Conservation (phyloP, 2,797 vertebrate species). For the Sebastes taczanowskii region DNA sequence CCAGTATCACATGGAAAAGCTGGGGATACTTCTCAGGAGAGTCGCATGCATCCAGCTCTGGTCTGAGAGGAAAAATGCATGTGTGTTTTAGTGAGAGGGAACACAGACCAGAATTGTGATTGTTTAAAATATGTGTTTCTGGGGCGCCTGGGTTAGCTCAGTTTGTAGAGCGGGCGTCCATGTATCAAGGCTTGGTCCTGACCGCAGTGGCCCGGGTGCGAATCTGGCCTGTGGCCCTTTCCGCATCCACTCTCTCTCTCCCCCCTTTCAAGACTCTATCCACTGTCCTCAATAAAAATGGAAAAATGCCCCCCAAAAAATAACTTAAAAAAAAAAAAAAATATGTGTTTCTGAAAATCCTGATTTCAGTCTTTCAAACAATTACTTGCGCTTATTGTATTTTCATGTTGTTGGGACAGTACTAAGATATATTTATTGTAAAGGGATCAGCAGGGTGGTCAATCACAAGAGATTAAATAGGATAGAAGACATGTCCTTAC, state of each 20-base stretch:
- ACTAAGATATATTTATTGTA: not conserved
- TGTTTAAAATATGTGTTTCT: not conserved
- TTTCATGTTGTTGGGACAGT: not conserved
- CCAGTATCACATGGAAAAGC: slow-evolving; percentile 94
- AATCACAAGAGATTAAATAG: not conserved
- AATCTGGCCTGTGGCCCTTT: too few species aligned
- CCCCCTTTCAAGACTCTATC: too few species aligned
- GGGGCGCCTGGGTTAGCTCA: too few species aligned
- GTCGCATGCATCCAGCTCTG: slow-evolving; percentile 96
- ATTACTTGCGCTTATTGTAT: not conserved
- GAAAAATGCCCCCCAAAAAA: too few species aligned
- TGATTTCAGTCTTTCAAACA: not conserved
- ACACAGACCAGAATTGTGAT: not conserved
- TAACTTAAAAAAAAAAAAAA: not conserved
- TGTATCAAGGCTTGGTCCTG: too few species aligned
- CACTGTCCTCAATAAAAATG: too few species aligned
- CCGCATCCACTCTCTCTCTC: too few species aligned
- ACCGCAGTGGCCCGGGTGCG: accelerated
- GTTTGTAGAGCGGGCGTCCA: too few species aligned
- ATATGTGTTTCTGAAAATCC: not conserved
- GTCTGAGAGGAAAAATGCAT: slow-evolving; percentile 73
- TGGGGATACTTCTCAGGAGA: slow-evolving; percentile 98
- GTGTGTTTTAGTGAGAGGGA: not conserved
- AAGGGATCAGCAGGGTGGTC: not conserved
- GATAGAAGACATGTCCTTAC: slow-evolving; percentile 78